A percentile compares a stretch with the other conserved stretches of the same genome.
These are phyloP conservation scores for Cyclophora albipunctata DNA, from an alignment of 2,888 invertebrate species.

Conservation along the genomic window DNA sequence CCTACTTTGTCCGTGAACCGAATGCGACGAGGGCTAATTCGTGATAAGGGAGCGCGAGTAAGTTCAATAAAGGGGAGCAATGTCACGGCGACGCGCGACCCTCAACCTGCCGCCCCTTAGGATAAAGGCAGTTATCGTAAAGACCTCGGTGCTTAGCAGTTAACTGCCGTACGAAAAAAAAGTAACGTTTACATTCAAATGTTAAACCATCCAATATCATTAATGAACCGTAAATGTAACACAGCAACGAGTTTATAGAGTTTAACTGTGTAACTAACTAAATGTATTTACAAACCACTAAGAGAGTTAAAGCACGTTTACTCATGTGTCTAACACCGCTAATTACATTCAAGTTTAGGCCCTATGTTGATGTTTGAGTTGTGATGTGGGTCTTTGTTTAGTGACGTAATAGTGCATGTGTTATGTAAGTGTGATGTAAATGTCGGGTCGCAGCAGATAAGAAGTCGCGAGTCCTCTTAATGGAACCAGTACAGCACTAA, in stretches of 20 bases:
- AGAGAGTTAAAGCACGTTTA: conserved; percentile 21
- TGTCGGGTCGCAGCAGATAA: conserved; percentile 19
- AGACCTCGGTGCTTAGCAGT: conserved; percentile 25
- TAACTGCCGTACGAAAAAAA: conserved; percentile 21
- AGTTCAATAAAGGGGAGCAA: conserved; percentile 58
- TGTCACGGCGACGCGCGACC: conserved; percentile 40
- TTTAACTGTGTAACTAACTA: conserved; percentile 13
- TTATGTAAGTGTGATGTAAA: neutral
- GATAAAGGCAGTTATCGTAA: conserved; percentile 51
- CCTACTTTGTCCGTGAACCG: conserved; percentile 60
- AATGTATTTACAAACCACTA: conserved; percentile 24
- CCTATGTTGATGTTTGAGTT: conserved; percentile 18
- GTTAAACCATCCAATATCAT: conserved; percentile 2
- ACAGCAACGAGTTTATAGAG: conserved; percentile 7
- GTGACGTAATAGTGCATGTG: conserved; percentile 20
- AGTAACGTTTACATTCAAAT: conserved; percentile 8
- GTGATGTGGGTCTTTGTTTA: conserved; percentile 17
- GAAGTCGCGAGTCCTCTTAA: conserved; percentile 33
- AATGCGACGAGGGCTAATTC: conserved; percentile 62
- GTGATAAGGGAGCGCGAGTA: conserved; percentile 59
- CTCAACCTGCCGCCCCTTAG: conserved; percentile 33
- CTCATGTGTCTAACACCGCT: conserved; percentile 22
- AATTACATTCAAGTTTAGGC: conserved; percentile 24
- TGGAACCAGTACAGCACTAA: conserved; percentile 31
- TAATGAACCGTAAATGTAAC: conserved; percentile 10